Base-by-base conservation (phyloP, 1,140 invertebrate species). In the Atta colombica region DNA sequence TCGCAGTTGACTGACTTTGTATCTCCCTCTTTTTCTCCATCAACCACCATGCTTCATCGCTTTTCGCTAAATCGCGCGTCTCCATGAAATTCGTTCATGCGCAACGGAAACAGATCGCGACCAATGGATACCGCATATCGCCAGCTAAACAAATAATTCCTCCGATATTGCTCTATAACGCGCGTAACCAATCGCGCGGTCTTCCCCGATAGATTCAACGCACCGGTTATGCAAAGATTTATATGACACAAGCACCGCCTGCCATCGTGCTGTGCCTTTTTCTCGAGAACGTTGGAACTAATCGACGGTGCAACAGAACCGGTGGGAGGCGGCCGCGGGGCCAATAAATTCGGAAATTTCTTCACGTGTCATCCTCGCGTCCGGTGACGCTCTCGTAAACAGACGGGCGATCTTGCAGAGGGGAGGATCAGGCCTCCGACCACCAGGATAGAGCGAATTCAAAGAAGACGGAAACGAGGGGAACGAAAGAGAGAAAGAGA, bases 261-360 rank as follows among this genome's bases (percentile, higher is more conserved):
- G 63, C 45, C 53, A 16, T 31, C 58, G 28, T 28, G 6, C 60
- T 28, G 18, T 74, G 31, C 82, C 65, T 75, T 86, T 77, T 82
- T 72, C 69, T 77, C 80, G 45, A 77, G n/a, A 6, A 86, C 51
- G 25, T 63, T 31, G 69, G 72, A 77, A 74, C 39, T 60, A 74
- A 86, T 89, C 81, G 69, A 53, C 25, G 77, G 14, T 10, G 66
- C 28, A 72, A 72, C 45, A 66, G 28, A 87, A 28, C 35, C 75
- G 16, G 45, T 39, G 61, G 69, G 35, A 86, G 66, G 65, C 45
- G 71, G 65, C 84, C 60, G 77, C 61, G 58, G 31, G 25, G 65
- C 58, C 81, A 51, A 92, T 93, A 92, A 92, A 93, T 92, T 89
- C 66, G 71, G 8, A 86, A 87, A 90, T 92, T 93, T 88, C 77